Evolutionary conservation across 2,797 vertebrate species (phyloP).

Genomic region (Scolopax rusticola): DNA sequence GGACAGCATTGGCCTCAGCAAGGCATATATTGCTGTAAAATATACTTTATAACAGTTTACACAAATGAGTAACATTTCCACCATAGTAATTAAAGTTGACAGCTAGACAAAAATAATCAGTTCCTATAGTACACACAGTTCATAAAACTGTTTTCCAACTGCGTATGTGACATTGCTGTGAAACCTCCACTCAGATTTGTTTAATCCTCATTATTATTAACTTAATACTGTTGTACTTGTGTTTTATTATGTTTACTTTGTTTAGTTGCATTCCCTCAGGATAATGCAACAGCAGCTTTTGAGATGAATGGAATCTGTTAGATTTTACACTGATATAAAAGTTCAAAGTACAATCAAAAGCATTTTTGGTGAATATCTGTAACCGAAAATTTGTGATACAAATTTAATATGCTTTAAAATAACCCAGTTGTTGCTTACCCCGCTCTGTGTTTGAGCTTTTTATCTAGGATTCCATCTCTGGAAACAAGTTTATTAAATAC

Average conservation of each 20-base stretch:
- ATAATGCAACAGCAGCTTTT: slow-evolving; percentile 19
- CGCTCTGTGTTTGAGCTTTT: slow-evolving; percentile 99
- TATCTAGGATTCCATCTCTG: slow-evolving; percentile 99
- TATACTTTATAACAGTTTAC: neutral
- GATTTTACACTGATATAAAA: slow-evolving; percentile 26
- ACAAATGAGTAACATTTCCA: neutral
- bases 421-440: slow-evolving; percentile 87
- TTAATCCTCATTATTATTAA: neutral
- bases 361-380: slow-evolving; percentile 31
- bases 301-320: slow-evolving; percentile 63
- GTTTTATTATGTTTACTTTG: slow-evolving; percentile 52
- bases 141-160: neutral
- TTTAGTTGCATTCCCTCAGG: slow-evolving; percentile 34
- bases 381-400: slow-evolving; percentile 22
- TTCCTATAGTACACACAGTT: neutral
- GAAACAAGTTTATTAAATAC: slow-evolving; percentile 99
- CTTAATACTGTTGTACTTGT: slow-evolving; percentile 67
- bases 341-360: slow-evolving; percentile 47
- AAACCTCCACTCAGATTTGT: neutral
- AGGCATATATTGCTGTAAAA: neutral
- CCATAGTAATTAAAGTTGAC: neutral
- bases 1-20: neutral
- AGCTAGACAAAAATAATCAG: neutral
- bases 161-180: neutral
- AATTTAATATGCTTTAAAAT: slow-evolving; percentile 59